Base-by-base conservation (phyloP, 1,140 invertebrate genomes). In the Aphaenogaster rudis region DNA sequence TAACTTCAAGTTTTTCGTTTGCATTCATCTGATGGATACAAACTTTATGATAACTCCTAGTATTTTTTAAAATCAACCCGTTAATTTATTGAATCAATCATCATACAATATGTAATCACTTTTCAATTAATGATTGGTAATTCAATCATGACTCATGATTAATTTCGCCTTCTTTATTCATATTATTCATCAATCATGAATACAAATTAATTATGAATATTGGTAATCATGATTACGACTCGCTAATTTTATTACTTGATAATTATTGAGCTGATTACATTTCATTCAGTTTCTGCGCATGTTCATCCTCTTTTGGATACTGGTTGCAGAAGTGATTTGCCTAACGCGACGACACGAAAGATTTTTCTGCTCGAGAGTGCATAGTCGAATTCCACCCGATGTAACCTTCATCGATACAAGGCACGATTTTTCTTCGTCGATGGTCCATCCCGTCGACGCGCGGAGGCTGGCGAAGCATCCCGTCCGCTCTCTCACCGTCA, bases 321-420 rank as follows among this genome's bases (percentile, higher is more conserved):
- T 13, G 28, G 28, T 28, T 66, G 42, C 17, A 33, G 17, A 13
- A 33, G 17, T 69, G n/a, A 69, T 80, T 80, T 39, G 7, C 48
- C 13, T 13, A 8, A 39, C 33, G 39, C 45, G 3, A 50, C 36
- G 36, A 33, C 76, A 57, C 80, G 39, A 86, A 78, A 87, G 74
- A 78, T 91, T 69, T 39, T 67, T 48, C 39, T 17, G 52, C 61
- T 57, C 45, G 78, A 72, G 45, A 86, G 82, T 90, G 74, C 74
- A 90, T 78, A 64, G 64, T 28, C 74, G 50, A 88, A 82, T 89
- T 42, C n/a, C 66, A 9, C 21, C 36, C 59, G 54, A 77, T 87
- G 90, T 87, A 89, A 89, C 76, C 84, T 89, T 91, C 86, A 91
- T 91, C 76, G 90, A 89, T 91, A 87, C 90, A 89, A 89, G 74